Base-by-base conservation (phyloP, 2,888 invertebrate genomes). In the Catocala nupta region DNA sequence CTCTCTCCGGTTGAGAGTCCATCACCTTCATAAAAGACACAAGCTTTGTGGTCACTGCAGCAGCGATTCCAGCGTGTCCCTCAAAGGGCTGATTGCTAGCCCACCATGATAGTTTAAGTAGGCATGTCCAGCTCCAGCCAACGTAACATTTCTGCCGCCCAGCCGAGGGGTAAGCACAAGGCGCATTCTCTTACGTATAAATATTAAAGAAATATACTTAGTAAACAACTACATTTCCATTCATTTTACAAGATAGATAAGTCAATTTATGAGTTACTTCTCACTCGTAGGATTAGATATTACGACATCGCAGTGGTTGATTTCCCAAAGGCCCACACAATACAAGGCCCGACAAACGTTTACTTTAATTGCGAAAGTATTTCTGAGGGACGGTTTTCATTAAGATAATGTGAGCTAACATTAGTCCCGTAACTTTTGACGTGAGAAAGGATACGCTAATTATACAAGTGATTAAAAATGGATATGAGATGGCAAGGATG, bases 351-450 rank as follows among this genome's bases (percentile, higher is more conserved):
- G 68, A 77, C 82, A 77, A 81, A 68, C 83, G 85, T 83, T 87
- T 84, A 85, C 81, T 87, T 86, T 87, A 86, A 89, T 87, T 87
- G 83, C 80, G 72, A 84, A 85, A 85, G 86, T 86, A 87, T 88
- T 87, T 84, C 84, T 79, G 72, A 71, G 80, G 81, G 79, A 74
- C 73, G 78, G 77, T 86, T 86, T 84, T 85, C 86, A 88, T 88
- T 86, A 87, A 60, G 66, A 80, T 86, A 88, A 88, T 87, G 86
- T 67, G 70, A 61, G 71, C 63, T 65, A 70, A 71, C 70, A 77
- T 75, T 75, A 64, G 71, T 68, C 66, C 62, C 63, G 63, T 39
- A 75, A 79, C 74, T 80, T 78, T 76, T 77, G 75, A 79, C 67
- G 74, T 56, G 68, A 59, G 69, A 66, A 70, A 64, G 63, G 65